Percentiles rank a stretch among this genome's conserved stretches.
Evolutionary conservation across 2,797 vertebrate species (phyloP).

Genomic region (Sebastes kiyomatsui): DNA sequence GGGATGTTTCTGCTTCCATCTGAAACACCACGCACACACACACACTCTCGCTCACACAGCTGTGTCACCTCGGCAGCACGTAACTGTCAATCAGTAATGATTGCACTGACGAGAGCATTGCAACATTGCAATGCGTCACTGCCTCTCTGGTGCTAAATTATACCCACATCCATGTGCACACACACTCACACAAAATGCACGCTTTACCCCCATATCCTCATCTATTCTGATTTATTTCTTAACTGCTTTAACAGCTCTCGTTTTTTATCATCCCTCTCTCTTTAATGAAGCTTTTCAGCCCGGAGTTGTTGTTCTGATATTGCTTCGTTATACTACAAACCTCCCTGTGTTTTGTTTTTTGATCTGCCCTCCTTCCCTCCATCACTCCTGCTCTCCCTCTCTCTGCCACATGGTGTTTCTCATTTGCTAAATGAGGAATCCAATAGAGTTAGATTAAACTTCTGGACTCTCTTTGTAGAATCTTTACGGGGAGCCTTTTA

Average conservation of each 20-base stretch:
- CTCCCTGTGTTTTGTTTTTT: not conserved
- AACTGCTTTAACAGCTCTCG: not conserved
- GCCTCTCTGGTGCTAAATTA: constrained; percentile 36
- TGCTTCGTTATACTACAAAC: constrained; percentile 29
- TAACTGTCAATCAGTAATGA: constrained; percentile 56
- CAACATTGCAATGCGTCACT: constrained; percentile 33
- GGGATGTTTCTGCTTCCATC: constrained; percentile 25
- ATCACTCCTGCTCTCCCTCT: constrained; percentile 13
- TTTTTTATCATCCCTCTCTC: constrained; percentile 22
- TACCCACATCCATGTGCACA: not conserved
- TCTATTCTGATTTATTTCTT: constrained; percentile 13
- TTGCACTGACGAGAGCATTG: constrained; percentile 50
- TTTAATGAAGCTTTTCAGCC: constrained; percentile 40
- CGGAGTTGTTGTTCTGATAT: constrained; percentile 36
- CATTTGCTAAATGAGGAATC: constrained; percentile 71
- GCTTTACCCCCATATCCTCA: not conserved
- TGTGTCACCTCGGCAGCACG: constrained; percentile 48
- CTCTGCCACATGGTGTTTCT: constrained; percentile 60
- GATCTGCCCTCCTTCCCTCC: constrained; percentile 6
- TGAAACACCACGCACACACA: constrained; percentile 7
- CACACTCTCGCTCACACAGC: constrained; percentile 28
- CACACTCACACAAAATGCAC: not conserved
- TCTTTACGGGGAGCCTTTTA: constrained; percentile 55
- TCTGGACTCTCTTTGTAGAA: constrained; percentile 48
- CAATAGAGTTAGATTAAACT: constrained; percentile 67